A percentile compares a stretch with the other conserved stretches of the same genome.
These are phyloP conservation scores for Conchocele bisecta DNA, from an alignment of 2,888 invertebrate genomes.

Conservation along the genomic window DNA sequence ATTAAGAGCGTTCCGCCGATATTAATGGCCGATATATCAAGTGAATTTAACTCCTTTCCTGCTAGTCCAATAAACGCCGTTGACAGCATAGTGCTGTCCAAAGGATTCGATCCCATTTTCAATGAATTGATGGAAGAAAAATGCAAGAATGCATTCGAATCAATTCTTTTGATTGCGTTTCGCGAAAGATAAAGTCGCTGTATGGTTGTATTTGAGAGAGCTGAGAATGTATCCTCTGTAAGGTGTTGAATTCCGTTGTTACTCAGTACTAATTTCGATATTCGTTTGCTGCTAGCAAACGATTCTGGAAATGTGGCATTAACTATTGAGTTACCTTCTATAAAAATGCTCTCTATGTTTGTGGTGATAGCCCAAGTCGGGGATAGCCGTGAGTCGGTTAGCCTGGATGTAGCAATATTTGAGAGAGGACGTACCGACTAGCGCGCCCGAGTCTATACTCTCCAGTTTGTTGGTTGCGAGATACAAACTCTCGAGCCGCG, in stretches of 20 bases:
- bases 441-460: no score
- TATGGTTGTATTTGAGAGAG: conserved; percentile 49
- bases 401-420: conserved; percentile 55
- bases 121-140: conserved; percentile 63
- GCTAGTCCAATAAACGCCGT: conserved; percentile 56
- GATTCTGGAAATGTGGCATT: conserved; percentile 66
- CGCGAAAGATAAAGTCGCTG: conserved; percentile 64
- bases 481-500: conserved; percentile 43
- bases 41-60: conserved; percentile 55
- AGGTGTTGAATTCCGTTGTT: conserved; percentile 63
- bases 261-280: conserved; percentile 61
- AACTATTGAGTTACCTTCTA: conserved; percentile 63
- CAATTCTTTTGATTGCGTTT: conserved; percentile 59
- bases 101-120: conserved; percentile 67
- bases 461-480: conserved; percentile 58
- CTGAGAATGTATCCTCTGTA: conserved; percentile 56
- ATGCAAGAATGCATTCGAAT: conserved; percentile 52
- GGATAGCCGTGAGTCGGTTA: conserved; percentile 58
- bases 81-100: conserved; percentile 55
- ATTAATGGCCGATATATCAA: conserved; percentile 67
- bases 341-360: conserved; percentile 54
- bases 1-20: conserved; percentile 60
- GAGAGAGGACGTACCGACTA: conserved; percentile 45
- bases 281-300: conserved; percentile 29
- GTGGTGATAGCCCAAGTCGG: conserved; percentile 51